Conservation (phyloP, 2,113 vertebrate species). For the Redunca redunca region DNA sequence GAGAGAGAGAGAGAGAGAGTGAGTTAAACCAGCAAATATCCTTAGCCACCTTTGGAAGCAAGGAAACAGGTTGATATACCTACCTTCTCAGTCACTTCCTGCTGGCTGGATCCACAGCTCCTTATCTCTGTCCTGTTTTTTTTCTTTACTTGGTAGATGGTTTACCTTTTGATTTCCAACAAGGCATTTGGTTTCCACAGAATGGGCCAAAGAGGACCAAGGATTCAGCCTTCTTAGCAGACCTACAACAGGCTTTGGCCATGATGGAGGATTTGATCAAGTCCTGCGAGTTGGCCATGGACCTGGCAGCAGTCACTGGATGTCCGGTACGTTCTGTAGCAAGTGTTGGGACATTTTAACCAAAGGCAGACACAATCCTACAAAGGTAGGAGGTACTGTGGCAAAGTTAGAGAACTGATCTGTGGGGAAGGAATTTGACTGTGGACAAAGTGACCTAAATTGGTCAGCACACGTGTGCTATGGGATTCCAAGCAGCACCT, state of each 20-base stretch:
- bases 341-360: background rate
- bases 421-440: background rate
- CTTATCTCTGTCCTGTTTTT: background rate
- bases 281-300: conserved; percentile 56
- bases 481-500: fast-evolving
- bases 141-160: background rate
- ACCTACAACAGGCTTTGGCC: conserved; percentile 32
- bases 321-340: conserved; percentile 41
- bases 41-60: background rate
- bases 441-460: background rate
- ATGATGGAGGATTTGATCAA: conserved; percentile 51
- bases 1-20: too few species aligned
- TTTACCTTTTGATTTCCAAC: conserved; percentile 13
- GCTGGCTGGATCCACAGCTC: background rate
- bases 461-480: background rate
- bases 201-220: background rate
- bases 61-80: background rate
- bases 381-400: background rate
- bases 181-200: conserved; percentile 35
- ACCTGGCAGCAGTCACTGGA: conserved; percentile 46
- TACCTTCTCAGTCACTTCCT: background rate
- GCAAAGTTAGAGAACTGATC: background rate
- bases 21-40: background rate
- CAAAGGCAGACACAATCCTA: background rate
- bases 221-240: background rate